Percentiles rank a stretch among this genome's conserved stretches.
Evolutionary conservation across 2,113 vertebrate genomes (phyloP).

Genomic region (Romanogobio albipinnatus): DNA sequence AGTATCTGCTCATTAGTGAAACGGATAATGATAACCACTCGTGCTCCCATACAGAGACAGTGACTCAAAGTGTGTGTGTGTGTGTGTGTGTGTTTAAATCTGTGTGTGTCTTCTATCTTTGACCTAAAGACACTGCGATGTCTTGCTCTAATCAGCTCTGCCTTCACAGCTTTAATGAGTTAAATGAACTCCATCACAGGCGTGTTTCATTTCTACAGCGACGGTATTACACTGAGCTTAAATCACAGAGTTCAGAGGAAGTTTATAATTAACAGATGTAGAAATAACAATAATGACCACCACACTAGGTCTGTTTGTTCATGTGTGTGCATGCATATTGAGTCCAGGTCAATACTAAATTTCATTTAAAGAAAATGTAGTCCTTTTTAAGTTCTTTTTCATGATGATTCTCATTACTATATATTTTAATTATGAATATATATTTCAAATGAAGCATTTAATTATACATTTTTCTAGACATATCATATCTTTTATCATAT

Average conservation of each 20-base stretch:
- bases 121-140: constrained; percentile 18
- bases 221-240: constrained; percentile 11
- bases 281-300: background rate
- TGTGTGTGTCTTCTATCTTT: background rate
- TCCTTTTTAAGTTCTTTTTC: too few relatives aligned
- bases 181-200: background rate
- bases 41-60: constrained; percentile 35
- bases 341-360: background rate
- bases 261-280: background rate
- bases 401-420: too few relatives aligned
- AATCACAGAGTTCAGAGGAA: constrained; percentile 19
- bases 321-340: background rate
- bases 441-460: too few relatives aligned
- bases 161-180: constrained; percentile 22
- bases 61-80: constrained; percentile 19
- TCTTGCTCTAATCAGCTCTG: constrained; percentile 29
- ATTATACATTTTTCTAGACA: too few relatives aligned
- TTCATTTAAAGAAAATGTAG: background rate
- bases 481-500: too few relatives aligned
- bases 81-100: background rate
- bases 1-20: constrained; percentile 36
- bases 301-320: background rate
- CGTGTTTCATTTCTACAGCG: background rate
- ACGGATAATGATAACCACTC: constrained; percentile 45
- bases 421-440: too few relatives aligned